Base-by-base conservation (phyloP, 2,797 vertebrate genomes). In the Allobates femoralis region DNA sequence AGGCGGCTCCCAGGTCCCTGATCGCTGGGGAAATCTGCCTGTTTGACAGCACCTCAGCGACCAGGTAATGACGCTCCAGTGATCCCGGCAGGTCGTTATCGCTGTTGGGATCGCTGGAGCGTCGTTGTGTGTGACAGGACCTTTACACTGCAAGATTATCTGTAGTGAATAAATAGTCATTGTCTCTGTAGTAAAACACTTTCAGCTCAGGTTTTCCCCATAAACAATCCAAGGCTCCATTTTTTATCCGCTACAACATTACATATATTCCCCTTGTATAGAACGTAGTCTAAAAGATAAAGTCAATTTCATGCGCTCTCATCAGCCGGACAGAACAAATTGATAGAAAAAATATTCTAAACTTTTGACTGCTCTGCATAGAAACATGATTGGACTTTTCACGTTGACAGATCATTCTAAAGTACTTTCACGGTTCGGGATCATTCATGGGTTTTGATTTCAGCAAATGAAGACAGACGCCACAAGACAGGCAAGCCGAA, bases 371-470 rank as follows among this genome's bases (percentile, higher is more conserved):
- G 46, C 50, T 55, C 21, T 67, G 10, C n/a, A 7, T 28, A 19
- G 77, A 66, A 58, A 86, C 30, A 32, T 85, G 90, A 89, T 64
- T 12, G 69, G 90, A 90, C 89, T 73, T 89, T 58, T 87, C 86
- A 90, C 85, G 83, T 84, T 91, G 89, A 74, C 32, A 84, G 67
- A 37, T 88, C 62, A 89, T 91, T 89, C 79, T 89, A 89, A 85
- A 69, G 84, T 83, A 86, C 66, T 69, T 89, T 88, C 85, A 90
- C 69, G 89, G 85, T 91, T 90, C 83, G 89, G 91, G 91, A 91
- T 91, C 90, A 87, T 87, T 90, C 79, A 53, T 69, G 55, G 83
- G 89, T 91, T 93, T 88, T 89, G 76, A 91, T 85, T 92, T 90
- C 89, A 89, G 90, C 82, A 93, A 92, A 90, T 51, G 85, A 83